Conservation (phyloP, 1,140 invertebrate species). For the Piezodorus guildinii region DNA sequence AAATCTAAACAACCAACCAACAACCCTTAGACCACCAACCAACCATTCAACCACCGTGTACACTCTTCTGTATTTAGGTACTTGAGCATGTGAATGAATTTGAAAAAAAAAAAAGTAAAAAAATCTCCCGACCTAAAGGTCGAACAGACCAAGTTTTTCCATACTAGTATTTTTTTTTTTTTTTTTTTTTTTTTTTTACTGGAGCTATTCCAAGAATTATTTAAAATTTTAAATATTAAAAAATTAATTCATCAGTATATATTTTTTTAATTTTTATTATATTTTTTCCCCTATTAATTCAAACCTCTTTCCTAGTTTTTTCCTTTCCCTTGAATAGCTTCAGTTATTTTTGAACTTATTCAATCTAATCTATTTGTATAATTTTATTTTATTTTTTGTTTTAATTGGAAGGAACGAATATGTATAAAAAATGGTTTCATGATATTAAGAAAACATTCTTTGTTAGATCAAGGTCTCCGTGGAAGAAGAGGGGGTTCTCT, state of each 20-base stretch:
- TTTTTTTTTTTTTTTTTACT: conserved; percentile 11
- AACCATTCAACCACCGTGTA: conserved; percentile 20
- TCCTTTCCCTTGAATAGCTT: too few species aligned
- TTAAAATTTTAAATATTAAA: too few species aligned
- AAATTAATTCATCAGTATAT: too few species aligned
- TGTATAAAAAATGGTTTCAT: too few species aligned
- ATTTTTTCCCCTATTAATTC: too few species aligned
- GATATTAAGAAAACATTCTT: not conserved
- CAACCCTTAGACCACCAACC: conserved; percentile 25
- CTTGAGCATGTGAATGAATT: conserved; percentile 20
- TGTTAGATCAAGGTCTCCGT: conserved; percentile 23
- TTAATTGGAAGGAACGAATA: too few species aligned
- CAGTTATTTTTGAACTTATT: too few species aligned
- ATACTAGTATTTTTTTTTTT: conserved; percentile 9
- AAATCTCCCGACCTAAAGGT: not conserved
- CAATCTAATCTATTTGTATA: too few species aligned
- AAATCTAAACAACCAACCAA: conserved; percentile 23
- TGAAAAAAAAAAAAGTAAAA: conserved; percentile 8
- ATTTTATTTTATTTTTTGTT: too few species aligned
- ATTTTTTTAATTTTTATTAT: too few species aligned
- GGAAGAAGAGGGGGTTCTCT: conserved; percentile 17
- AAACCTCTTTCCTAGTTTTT: too few species aligned
- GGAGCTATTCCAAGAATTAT: not conserved
- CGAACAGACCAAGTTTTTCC: not conserved
- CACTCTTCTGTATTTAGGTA: conserved; percentile 24